A percentile compares a stretch with the other conserved stretches of the same genome.
Evolutionary conservation across 2,113 vertebrate genomes (phyloP).

Genomic region (Litocranius walleri): DNA sequence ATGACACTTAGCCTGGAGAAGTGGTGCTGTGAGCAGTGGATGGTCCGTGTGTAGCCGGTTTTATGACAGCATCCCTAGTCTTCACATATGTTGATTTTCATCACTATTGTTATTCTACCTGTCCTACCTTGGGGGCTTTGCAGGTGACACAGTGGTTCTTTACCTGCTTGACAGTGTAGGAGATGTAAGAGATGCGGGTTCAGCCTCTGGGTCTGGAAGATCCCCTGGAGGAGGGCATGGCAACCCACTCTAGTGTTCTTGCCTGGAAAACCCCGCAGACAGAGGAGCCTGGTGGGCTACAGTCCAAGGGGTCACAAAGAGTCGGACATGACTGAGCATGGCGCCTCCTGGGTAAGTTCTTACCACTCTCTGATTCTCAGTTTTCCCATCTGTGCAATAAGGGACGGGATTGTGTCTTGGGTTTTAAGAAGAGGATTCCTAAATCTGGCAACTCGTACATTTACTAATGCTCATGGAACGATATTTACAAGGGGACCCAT

Average conservation of each 20-base stretch:
- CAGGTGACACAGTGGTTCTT: not conserved
- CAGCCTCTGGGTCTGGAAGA: not conserved
- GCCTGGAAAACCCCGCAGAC: not conserved
- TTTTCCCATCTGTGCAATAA: not conserved
- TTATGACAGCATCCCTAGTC: not conserved
- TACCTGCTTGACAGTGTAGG: not conserved
- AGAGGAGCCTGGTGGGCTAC: not conserved
- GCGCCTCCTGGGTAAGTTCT: not conserved
- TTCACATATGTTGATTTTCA: not conserved
- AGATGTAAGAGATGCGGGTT: not conserved
- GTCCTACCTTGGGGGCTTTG: not conserved
- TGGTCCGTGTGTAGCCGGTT: accelerated
- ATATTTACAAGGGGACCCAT: not conserved
- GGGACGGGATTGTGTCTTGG: not conserved
- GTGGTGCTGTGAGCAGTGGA: not conserved
- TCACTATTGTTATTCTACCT: no score
- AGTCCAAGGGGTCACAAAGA: not conserved
- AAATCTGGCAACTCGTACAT: not conserved
- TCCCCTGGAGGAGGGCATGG: not conserved
- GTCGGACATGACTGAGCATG: not conserved
- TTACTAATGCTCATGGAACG: not conserved
- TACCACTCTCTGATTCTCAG: not conserved
- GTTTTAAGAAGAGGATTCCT: not conserved
- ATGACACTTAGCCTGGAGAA: no score
- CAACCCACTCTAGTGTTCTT: not conserved